Base-by-base conservation (phyloP, 2,888 invertebrate genomes). In the Ichneumoninae sp. region DNA sequence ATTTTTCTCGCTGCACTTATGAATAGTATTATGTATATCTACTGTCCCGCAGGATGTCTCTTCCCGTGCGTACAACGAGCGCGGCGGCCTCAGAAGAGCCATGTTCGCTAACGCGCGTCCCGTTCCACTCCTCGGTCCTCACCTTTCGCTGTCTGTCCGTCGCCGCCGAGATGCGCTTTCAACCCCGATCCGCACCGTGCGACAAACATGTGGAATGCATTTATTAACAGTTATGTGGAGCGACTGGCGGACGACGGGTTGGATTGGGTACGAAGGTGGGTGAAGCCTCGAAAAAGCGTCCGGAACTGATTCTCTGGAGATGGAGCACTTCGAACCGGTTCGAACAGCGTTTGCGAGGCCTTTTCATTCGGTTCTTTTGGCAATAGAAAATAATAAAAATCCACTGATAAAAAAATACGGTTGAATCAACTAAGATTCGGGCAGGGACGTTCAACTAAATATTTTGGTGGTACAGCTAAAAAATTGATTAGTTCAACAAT, bases 21-120 rank as follows among this genome's bases (percentile, higher is more conserved):
- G 83, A 83, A 83, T 84, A 84, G 75, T 80, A 84, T 84, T 84
- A 84, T 84, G 80, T 80, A 80, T 83, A 83, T 80, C 70, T 80
- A 65, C 66, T 76, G 80, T 68, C 68, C 75, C 75, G 30, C 50
- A 62, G 75, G 75, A 75, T 75, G n/a, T n/a, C 62, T 19, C 60
- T 19, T 30, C 10, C 13, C 54, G 52, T 50, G 62, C 62, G 62
- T 65, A 75, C 75, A 33, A 62, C 52, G 65, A 75, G 33, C 65
- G 50, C 0, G 4, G 65, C 47, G 33, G 22, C 65, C 65, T 50
- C 33, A 19, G 40, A 40, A 33, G 50, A 65, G 19, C n/a, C 57
- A 30, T 47, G 22, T 47, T n/a, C 40, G 69, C 44, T 19, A 22
- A n/a, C 22, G 44, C 44, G 26, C 60, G 5, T 74, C 16, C n/a